These are phyloP conservation scores for Heteromormyrus szaboi DNA, from an alignment of 2,797 vertebrate species.

Conservation along the genomic window DNA sequence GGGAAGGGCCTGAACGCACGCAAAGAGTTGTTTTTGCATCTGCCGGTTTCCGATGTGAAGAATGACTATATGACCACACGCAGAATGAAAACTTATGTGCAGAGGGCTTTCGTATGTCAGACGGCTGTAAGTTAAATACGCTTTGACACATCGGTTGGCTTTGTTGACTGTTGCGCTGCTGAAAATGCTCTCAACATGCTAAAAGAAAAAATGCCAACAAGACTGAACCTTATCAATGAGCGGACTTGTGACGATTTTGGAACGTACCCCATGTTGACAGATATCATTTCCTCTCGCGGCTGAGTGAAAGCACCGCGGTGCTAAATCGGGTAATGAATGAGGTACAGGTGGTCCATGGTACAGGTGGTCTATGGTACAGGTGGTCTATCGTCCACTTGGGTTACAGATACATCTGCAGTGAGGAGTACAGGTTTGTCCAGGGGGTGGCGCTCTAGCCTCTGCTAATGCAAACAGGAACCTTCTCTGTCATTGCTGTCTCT, in stretches of 20 bases:
- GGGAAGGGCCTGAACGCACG: neutral
- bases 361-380: too few relatives aligned
- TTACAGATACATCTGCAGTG: neutral
- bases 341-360: too few relatives aligned
- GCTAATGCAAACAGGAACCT: neutral
- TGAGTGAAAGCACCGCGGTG: neutral
- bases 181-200: neutral
- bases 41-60: neutral
- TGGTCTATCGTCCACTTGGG: neutral
- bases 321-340: neutral
- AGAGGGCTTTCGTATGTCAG: neutral
- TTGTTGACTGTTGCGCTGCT: neutral
- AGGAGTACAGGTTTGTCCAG: neutral
- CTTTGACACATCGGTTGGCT: neutral
- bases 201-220: neutral
- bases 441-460: constrained; percentile 4
- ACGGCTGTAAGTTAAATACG: neutral
- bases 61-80: neutral
- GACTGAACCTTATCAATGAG: neutral
- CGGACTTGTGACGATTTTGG: neutral
- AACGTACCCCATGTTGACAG: neutral
- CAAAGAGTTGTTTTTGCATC: neutral
- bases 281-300: neutral
- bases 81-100: neutral
- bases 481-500: neutral